A percentile compares a stretch with the other conserved stretches of the same genome.
Evolutionary conservation across 2,888 invertebrate genomes (phyloP).

Genomic region (Tineola bisselliella): DNA sequence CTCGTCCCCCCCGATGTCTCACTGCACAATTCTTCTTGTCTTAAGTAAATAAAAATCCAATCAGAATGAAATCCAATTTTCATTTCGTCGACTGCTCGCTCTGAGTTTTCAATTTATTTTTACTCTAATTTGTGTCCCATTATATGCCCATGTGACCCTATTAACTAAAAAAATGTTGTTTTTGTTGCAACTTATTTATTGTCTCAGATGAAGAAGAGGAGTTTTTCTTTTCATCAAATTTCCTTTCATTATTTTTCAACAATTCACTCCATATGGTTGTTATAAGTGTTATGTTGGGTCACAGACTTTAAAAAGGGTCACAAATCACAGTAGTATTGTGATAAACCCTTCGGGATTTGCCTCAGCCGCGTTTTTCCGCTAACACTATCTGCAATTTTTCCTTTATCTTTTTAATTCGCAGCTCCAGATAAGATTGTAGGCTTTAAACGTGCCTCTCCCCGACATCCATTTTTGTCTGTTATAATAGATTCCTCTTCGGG

Average conservation of each 20-base stretch:
- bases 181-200: no score
- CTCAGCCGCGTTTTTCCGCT: background rate
- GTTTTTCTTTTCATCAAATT: no score
- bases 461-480: background rate
- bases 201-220: no score
- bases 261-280: no score
- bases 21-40: slow-evolving; percentile 60
- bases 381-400: background rate
- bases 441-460: background rate
- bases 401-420: background rate
- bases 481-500: background rate
- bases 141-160: background rate
- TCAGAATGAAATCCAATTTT: slow-evolving; percentile 66
- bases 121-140: background rate
- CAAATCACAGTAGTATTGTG: background rate
- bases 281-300: no score
- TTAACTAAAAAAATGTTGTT: no score
- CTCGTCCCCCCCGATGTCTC: slow-evolving; percentile 28
- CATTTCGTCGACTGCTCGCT: slow-evolving; percentile 45
- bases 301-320: background rate
- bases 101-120: background rate
- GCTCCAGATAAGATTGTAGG: slow-evolving; percentile 5
- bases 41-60: slow-evolving; percentile 69
- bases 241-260: no score
- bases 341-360: background rate